These are phyloP conservation scores for Dicaeum eximium DNA, from an alignment of 2,113 vertebrate genomes.

Conservation along the genomic window DNA sequence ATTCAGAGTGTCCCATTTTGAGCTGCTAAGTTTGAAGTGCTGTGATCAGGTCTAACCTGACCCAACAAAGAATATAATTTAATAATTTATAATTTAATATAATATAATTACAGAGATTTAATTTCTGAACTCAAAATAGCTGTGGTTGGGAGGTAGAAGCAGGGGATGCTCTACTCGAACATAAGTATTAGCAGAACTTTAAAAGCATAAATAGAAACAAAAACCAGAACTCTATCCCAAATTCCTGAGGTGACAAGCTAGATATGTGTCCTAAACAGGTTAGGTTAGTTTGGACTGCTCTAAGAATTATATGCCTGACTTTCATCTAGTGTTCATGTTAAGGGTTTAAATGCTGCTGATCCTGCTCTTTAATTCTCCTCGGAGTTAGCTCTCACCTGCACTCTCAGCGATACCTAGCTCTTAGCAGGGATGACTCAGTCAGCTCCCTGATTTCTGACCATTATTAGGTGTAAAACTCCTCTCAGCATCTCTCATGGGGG, in stretches of 20 bases:
- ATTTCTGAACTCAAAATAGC: not conserved
- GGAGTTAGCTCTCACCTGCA: not conserved
- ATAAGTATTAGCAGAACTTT: not conserved
- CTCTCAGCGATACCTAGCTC: not conserved
- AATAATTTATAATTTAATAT: too few species aligned
- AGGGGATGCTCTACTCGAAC: not conserved
- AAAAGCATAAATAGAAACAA: not conserved
- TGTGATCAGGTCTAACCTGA: not conserved
- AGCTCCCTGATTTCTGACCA: not conserved
- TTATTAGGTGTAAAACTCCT: not conserved
- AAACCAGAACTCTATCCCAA: not conserved
- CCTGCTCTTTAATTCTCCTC: not conserved
- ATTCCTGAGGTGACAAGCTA: not conserved
- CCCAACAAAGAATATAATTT: not conserved
- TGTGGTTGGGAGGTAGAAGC: not conserved
- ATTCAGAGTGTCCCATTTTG: fast-evolving
- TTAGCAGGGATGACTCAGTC: not conserved
- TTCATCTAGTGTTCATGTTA: not conserved
- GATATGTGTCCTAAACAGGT: not conserved
- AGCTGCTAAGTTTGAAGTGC: not conserved
- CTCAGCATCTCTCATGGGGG: not conserved
- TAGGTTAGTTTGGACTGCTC: not conserved
- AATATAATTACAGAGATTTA: not conserved
- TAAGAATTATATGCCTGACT: not conserved
- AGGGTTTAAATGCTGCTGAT: not conserved